Conservation (phyloP, 2,113 vertebrate genomes). For the Spermophilus dauricus region DNA sequence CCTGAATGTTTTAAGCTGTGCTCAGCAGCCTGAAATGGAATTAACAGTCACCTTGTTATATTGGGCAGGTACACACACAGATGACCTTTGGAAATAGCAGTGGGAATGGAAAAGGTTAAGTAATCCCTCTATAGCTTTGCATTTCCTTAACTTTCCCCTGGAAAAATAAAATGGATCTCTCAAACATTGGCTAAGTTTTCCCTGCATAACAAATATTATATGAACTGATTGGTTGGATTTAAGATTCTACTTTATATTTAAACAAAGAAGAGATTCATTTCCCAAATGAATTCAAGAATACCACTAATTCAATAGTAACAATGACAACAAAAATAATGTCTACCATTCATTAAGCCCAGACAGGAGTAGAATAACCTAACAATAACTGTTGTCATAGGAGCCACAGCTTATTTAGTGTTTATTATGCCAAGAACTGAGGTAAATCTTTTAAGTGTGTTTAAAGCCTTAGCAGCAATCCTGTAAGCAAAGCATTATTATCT, state of each 20-base stretch:
- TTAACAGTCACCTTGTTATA: background rate
- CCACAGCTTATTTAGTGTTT: background rate
- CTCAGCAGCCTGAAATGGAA: background rate
- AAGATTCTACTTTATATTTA: background rate
- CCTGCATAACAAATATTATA: background rate
- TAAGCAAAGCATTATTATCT: background rate
- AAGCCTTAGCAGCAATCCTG: background rate
- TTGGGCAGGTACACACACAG: background rate
- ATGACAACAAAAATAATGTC: background rate
- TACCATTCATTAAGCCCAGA: background rate
- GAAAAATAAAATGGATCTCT: background rate
- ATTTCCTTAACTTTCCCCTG: conserved; percentile 8
- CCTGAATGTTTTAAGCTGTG: background rate
- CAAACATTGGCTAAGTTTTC: background rate
- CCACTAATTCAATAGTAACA: background rate
- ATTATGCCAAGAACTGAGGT: too few species aligned
- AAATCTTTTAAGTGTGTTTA: background rate
- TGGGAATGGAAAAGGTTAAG: background rate
- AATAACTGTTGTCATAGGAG: background rate
- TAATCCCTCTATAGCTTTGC: background rate
- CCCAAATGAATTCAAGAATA: background rate
- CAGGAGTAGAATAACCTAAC: background rate
- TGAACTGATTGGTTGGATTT: background rate
- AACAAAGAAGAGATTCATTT: background rate
- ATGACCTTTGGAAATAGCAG: background rate